Evolutionary conservation across 2,797 vertebrate species (phyloP), one percentile per base, ranked within the genome.

Genomic region (Serranus cabrilla): DNA sequence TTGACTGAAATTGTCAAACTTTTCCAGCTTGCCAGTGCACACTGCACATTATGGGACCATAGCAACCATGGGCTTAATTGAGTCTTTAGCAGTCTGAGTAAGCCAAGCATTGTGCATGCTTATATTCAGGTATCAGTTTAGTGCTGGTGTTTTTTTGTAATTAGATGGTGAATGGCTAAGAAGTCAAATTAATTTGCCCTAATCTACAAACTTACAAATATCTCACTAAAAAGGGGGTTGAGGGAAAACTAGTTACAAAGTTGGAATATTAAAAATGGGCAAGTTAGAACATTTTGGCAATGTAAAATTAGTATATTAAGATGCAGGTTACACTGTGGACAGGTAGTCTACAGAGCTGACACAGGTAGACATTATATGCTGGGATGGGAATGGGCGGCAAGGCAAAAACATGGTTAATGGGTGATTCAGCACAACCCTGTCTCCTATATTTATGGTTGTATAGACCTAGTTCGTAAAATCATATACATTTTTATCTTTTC

Each of bases 41-140:
- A 10, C 39, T 21, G 21, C 31, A 40, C 1, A 13, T 11, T 21
- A 27, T 58, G 46, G 58, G 59, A 76, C 65, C 51, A 76, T 37
- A 52, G 58, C 51, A 47, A 50, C 34, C 5, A 69, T 10, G 14
- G 25, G 23, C n/a, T 51, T 37, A 11, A 3, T 31, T 10, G 16
- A 42, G 21, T 20, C 12, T 20, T 3, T 13, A 59, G 45, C 46
- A 20, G 27, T 42, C 31, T 8, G 25, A 72, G 7, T 34, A 17
- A 34, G 42, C 39, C 39, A 14, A 50, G 34, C 21, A 17, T 20
- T 25, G 17, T 61, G 14, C 56, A 27, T 20, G 5, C 17, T 20
- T 51, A 27, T 11, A 12, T 31, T 20, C 1, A 18, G 1, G 2
- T 20, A 20, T 21, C 1, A 1, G 7, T 23, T 40, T 3, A 16